Evolutionary conservation across 2,113 vertebrate species (phyloP).

Genomic region (Leiothrix lutea): DNA sequence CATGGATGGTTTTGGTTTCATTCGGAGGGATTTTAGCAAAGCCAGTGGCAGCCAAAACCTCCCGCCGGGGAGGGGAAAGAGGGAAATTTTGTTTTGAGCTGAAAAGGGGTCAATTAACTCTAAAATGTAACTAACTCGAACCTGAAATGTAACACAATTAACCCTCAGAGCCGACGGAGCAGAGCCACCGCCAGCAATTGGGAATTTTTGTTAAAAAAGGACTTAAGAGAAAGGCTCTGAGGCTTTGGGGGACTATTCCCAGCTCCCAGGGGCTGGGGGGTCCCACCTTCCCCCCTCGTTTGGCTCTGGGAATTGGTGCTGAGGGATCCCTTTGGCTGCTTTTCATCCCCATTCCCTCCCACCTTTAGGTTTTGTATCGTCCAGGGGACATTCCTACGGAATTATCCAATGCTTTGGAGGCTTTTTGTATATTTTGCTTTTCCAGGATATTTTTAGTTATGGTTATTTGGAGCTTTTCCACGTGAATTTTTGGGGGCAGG

Average conservation of each 20-base stretch:
- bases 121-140: neutral
- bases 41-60: neutral
- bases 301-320: neutral
- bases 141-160: neutral
- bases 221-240: rapidly evolving
- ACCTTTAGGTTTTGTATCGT: neutral
- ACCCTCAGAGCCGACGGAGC: rapidly evolving
- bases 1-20: neutral
- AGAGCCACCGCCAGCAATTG: rapidly evolving
- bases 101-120: neutral
- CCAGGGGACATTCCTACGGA: neutral
- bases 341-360: neutral
- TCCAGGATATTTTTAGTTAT: neutral
- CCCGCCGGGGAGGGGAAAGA: neutral
- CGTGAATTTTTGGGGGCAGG: neutral
- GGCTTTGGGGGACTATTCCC: neutral
- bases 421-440: neutral
- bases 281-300: neutral
- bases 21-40: neutral
- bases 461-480: neutral
- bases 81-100: neutral
- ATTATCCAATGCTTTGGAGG: neutral
- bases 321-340: neutral
- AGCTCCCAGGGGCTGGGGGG: neutral
- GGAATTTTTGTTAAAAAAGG: neutral